Conservation (phyloP, 2,797 vertebrate genomes). For the Simalia tracyae region DNA sequence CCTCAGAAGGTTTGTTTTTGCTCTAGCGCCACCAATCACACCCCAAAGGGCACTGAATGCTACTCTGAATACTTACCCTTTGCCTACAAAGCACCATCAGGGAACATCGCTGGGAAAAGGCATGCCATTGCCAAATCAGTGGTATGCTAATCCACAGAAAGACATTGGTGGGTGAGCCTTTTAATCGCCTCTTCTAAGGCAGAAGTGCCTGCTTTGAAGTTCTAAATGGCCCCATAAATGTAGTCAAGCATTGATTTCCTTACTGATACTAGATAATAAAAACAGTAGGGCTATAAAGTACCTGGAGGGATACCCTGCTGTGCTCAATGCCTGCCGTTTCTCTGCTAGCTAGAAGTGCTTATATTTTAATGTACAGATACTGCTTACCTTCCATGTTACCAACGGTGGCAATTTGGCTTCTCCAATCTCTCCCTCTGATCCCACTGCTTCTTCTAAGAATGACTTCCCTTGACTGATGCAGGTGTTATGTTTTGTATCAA, state of each 20-base stretch:
- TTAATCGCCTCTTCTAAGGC: constrained; percentile 65
- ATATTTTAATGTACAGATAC: constrained; percentile 59
- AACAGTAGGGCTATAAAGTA: constrained; percentile 70
- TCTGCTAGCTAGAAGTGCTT: constrained; percentile 66
- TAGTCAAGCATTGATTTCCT: constrained; percentile 76
- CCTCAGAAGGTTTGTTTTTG: neutral
- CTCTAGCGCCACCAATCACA: neutral
- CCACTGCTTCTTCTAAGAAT: neutral
- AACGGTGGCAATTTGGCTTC: constrained; percentile 24
- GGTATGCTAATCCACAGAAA: constrained; percentile 57
- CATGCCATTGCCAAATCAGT: constrained; percentile 48
- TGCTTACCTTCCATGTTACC: constrained; percentile 65
- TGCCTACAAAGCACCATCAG: constrained; percentile 35
- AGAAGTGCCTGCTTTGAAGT: constrained; percentile 66
- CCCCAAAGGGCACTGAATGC: neutral
- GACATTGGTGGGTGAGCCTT: constrained; percentile 61
- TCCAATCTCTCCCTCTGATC: neutral
- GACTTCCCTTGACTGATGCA: neutral
- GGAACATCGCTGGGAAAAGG: constrained; percentile 50
- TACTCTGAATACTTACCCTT: neutral
- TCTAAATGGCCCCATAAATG: constrained; percentile 72
- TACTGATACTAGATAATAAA: constrained; percentile 74
- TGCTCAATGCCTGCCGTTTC: constrained; percentile 65
- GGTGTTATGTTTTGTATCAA: accelerated
- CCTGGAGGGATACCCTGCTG: constrained; percentile 69